Base-by-base conservation (phyloP, 1,140 invertebrate species). In the Macrosteles quadrilineatus region DNA sequence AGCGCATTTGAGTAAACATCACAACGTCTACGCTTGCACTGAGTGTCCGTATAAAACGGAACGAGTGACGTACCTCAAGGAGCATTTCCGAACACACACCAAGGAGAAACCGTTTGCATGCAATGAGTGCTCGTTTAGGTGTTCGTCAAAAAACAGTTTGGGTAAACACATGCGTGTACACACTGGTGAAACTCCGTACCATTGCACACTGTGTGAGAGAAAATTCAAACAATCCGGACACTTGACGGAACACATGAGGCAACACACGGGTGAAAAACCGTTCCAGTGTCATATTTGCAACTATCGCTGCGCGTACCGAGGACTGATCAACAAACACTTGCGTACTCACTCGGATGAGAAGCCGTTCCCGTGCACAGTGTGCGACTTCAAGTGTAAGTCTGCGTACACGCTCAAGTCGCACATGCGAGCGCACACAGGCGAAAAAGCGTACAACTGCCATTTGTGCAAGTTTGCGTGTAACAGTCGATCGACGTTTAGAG, bases 191-290 rank as follows among this genome's bases (percentile, higher is more conserved):
- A 78, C 75, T 43, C 81, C 81, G 0, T 82, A 79, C 50, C 73
- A 73, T n/a, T 82, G 81, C 50, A 71, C 75, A 19, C 76, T 85
- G 11, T 88, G 87, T 73, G 76, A 47, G 14, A 65, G 63, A 43
- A 31, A 19, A 4, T 70, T 70, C 57, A 50, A 62, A 23, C 59
- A 70, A 14, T 50, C 36, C 19, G 40, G 45, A 40, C 23, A 67
- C 19, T 27, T 67, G 6, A 47, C 36, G 65, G 40, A 31, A 9
- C 59, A 64, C 31, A 64, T 31, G 9, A 27, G 63, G 21, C 19
- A 27, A 23, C 63, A 66, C 21, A 66, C 63, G n/a, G 63, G 63
- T 2, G 63, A 66, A 27, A 66, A 45, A 19, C 32, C 32, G 9
- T 66, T 32, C 27, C 6, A 14, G 3, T 66, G 63, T 27, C 32